Evolutionary conservation across 2,113 vertebrate genomes (phyloP), one percentile per base, ranked within the genome.

Genomic region (Corythaeola cristata): DNA sequence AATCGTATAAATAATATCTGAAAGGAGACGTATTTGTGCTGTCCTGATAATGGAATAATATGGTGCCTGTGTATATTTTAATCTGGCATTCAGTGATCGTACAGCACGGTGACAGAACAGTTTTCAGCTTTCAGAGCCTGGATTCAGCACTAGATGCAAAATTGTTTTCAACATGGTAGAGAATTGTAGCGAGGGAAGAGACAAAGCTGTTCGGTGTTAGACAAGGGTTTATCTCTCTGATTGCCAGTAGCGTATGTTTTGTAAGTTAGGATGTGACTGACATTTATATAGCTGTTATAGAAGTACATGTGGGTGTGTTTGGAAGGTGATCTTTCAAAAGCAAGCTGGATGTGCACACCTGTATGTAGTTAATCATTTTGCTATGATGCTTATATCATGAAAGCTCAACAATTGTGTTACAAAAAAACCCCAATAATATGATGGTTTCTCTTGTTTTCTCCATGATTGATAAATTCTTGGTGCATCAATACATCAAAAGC

Each of bases 151-250:
- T 62, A 68, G 58, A 68, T 68, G 32, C 63, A 72, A 67, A 91
- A 92, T 73, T 85, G 44, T 93, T 94, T 94, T 64, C 78, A 90
- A 15, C 58, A 5, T 33, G n/a, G 67, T 52, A 49, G 86, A 72
- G 44, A 33, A 60, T 27, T 56, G 52, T 45, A 78, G 80, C 0
- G 0, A 88, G 73, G 66, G 71, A 92, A 50, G 76, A 84, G 86
- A 73, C 71, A 86, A 88, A 96, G 73, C 80, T 95, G 39, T 73
- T 60, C 62, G 22, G 47, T 82, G 74, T 95, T 73, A 81, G 80
- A 77, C 47, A 66, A 81, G 60, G 60, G 37, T 94, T 96, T 96
- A 72, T 96, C 75, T 83, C 73, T 59, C 68, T 15, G 22, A 71
- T 60, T 95, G 83, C 80, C 52, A 67, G 60, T 52, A 49, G 33